Evolutionary conservation across 1,140 invertebrate genomes (phyloP).

Genomic region (Sinella curviseta): DNA sequence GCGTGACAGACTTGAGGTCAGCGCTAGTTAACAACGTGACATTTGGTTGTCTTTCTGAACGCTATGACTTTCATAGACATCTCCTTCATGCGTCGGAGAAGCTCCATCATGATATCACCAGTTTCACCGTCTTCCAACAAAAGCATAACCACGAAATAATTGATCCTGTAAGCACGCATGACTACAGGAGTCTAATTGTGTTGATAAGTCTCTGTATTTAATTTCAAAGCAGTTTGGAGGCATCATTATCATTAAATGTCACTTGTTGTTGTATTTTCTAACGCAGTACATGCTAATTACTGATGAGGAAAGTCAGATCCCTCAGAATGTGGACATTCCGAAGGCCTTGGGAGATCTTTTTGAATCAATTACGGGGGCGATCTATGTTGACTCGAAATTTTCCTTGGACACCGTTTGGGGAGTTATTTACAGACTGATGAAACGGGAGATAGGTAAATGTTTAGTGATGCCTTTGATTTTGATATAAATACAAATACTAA

Average conservation of each 20-base stretch:
- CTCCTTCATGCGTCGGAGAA: slow-evolving; percentile 65
- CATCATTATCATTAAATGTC: no score
- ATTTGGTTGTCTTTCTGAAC: slow-evolving; percentile 63
- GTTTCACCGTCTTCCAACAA: slow-evolving; percentile 78
- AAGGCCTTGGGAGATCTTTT: slow-evolving; percentile 94
- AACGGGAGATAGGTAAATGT: slow-evolving; percentile 65
- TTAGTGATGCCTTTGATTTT: no score
- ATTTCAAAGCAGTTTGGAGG: background rate
- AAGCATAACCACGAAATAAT: slow-evolving; percentile 66
- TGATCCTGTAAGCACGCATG: slow-evolving; percentile 44
- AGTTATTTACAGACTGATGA: slow-evolving; percentile 74
- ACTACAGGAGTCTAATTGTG: no score
- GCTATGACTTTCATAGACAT: slow-evolving; percentile 74
- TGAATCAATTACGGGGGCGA: slow-evolving; percentile 87
- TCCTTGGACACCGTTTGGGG: slow-evolving; percentile 78
- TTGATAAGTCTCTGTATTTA: no score
- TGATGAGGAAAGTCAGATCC: background rate
- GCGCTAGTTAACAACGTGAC: slow-evolving; percentile 66
- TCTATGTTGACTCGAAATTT: slow-evolving; percentile 83
- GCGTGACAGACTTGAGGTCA: slow-evolving; percentile 65
- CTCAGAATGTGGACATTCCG: slow-evolving; percentile 79
- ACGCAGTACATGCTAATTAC: slow-evolving; percentile 35
- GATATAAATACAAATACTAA: no score
- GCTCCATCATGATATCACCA: slow-evolving; percentile 69
- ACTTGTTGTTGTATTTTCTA: no score